Conservation (phyloP, 2,797 vertebrate genomes). For the Aldrovandia affinis region DNA sequence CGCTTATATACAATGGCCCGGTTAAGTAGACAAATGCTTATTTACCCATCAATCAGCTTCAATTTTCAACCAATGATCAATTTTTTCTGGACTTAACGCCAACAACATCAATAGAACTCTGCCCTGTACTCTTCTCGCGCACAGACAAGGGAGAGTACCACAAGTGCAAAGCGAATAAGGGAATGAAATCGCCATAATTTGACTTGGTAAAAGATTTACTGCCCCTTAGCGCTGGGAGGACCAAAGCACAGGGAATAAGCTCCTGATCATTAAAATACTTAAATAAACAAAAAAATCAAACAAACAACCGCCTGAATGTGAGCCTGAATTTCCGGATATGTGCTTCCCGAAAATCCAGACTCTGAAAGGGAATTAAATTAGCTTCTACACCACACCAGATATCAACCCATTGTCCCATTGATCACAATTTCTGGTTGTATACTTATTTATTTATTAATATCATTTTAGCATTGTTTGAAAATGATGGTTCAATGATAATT, state of each 20-base stretch:
- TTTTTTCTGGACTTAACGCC: slow-evolving; percentile 4
- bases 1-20: neutral
- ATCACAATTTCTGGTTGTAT: no score
- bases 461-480: no score
- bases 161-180: neutral
- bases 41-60: slow-evolving; percentile 21
- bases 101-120: slow-evolving; percentile 14
- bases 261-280: no score
- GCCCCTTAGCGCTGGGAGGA: slow-evolving; percentile 17
- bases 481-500: no score
- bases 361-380: no score
- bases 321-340: no score
- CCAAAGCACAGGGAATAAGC: neutral
- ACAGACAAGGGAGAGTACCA: neutral
- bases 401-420: no score
- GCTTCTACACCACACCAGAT: no score
- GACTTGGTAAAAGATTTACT: neutral
- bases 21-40: neutral
- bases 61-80: neutral
- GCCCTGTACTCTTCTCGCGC: neutral
- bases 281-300: no score
- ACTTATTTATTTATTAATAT: no score
- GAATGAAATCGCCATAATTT: neutral
- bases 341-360: no score
- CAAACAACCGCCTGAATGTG: no score